Percentiles rank a stretch among this genome's conserved stretches.
phyloP scores from a whole-genome alignment of 1,140 invertebrate species.

The Lordiphosa clarofinis region DNA sequence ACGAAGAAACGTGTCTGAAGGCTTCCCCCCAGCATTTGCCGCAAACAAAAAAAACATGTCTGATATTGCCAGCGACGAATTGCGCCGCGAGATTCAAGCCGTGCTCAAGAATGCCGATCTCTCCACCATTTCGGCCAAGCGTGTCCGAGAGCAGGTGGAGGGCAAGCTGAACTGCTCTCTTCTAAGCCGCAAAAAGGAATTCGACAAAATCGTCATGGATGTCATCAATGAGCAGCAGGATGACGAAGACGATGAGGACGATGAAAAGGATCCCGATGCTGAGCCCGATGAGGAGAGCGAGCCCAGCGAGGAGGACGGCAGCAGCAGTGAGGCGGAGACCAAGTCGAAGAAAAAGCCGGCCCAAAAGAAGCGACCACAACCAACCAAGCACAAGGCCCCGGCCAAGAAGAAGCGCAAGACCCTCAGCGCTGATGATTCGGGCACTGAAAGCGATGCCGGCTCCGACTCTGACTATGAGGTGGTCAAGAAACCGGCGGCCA shows the following conservation, averaged over 20 bases:
- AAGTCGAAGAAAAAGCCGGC: conserved; percentile 71
- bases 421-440: conserved; percentile 76
- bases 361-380: conserved; percentile 79
- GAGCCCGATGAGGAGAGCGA: conserved; percentile 84
- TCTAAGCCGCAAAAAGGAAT: conserved; percentile 88
- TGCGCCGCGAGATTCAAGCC: conserved; percentile 61
- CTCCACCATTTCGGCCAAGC: conserved; percentile 91
- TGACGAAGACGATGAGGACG: conserved; percentile 81
- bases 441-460: conserved; percentile 87
- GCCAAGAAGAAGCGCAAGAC: conserved; percentile 82
- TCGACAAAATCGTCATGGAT: conserved; percentile 91
- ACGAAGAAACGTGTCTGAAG: conserved; percentile 56
- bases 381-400: conserved; percentile 75
- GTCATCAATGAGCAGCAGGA: conserved; percentile 80
- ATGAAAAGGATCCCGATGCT: conserved; percentile 79
- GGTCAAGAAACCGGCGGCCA: conserved; percentile 80
- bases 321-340: conserved; percentile 75
- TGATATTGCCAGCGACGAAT: conserved; percentile 69
- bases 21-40: conserved; percentile 23
- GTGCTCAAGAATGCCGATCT: conserved; percentile 94
- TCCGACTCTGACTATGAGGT: conserved; percentile 90
- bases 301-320: conserved; percentile 80
- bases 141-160: conserved; percentile 93
- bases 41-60: conserved; percentile 54
- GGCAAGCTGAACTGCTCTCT: conserved; percentile 89